Conservation (phyloP, 2,797 vertebrate species). For the Astyanax mexicanus region DNA sequence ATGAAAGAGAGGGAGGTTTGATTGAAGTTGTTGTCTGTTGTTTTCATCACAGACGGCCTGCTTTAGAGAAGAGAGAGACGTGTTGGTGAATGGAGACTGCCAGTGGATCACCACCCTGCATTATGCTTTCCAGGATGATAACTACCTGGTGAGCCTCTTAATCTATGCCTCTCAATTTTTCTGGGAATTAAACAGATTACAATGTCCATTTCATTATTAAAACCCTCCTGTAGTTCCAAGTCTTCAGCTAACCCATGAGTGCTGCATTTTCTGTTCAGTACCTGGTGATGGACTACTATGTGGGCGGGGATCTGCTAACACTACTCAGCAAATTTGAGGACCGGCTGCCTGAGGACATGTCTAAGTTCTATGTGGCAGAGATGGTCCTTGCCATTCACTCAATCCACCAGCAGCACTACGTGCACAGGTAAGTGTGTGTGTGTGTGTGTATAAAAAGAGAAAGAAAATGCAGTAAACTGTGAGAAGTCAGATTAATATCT, state of each 20-base stretch:
- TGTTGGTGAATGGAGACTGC: slow-evolving; percentile 94
- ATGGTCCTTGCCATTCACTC: slow-evolving; percentile 97
- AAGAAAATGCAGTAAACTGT: background rate
- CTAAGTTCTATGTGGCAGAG: slow-evolving; percentile 94
- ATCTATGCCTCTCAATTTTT: background rate
- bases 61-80: slow-evolving; percentile 94
- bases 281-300: slow-evolving; percentile 98
- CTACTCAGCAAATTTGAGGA: slow-evolving; percentile 98
- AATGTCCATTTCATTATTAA: background rate
- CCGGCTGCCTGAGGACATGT: slow-evolving; percentile 95
- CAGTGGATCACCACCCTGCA: slow-evolving; percentile 98
- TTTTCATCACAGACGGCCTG: slow-evolving; percentile 95
- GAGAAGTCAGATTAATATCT: slow-evolving; percentile 30
- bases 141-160: slow-evolving; percentile 87
- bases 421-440: slow-evolving; percentile 86
- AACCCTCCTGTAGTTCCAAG: background rate
- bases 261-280: slow-evolving; percentile 73
- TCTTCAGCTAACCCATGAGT: background rate
- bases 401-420: slow-evolving; percentile 95
- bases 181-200: background rate
- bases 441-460: too few species aligned
- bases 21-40: too few species aligned
- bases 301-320: slow-evolving; percentile 94
- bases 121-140: slow-evolving; percentile 98
- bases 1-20: too few species aligned